Percentiles rank a stretch among this genome's conserved stretches.
Conservation (phyloP, 2,797 vertebrate species). For the Myotis planiceps region DNA sequence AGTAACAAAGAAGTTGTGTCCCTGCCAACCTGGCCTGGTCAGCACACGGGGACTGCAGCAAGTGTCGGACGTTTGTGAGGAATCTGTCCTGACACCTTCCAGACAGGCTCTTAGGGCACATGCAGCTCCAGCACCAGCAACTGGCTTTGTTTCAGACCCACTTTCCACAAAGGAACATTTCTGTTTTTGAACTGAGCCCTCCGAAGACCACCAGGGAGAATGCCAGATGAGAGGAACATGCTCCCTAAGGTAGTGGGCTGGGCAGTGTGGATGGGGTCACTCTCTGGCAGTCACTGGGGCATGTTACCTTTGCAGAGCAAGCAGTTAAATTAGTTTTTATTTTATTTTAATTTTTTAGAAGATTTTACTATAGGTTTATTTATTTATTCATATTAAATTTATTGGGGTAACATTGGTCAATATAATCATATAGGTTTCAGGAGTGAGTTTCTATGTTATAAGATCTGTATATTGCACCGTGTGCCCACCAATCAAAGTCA, state of each 20-base stretch:
- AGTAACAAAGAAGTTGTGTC: not conserved
- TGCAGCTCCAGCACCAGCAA: not conserved
- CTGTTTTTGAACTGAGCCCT: not conserved
- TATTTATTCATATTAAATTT: too few relatives aligned
- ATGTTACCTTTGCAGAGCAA: not conserved
- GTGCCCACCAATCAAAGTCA: too few relatives aligned
- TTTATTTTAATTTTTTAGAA: too few relatives aligned
- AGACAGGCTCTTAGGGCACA: not conserved
- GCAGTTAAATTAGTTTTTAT: not conserved
- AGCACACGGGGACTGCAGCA: fast-evolving
- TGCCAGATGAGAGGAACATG: too few relatives aligned
- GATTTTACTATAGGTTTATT: too few relatives aligned
- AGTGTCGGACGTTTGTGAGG: not conserved
- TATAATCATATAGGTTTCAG: too few relatives aligned
- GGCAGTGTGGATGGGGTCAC: not conserved
- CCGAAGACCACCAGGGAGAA: not conserved
- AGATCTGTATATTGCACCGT: too few relatives aligned
- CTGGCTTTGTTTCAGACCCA: not conserved
- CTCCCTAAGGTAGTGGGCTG: not conserved
- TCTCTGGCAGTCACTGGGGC: not conserved
- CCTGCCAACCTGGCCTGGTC: not conserved
- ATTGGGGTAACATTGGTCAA: too few relatives aligned
- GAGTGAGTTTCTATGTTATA: too few relatives aligned
- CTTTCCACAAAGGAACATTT: not conserved
- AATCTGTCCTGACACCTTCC: not conserved